Conservation (phyloP, 2,113 vertebrate species). For the Xiphorhynchus elegans region DNA sequence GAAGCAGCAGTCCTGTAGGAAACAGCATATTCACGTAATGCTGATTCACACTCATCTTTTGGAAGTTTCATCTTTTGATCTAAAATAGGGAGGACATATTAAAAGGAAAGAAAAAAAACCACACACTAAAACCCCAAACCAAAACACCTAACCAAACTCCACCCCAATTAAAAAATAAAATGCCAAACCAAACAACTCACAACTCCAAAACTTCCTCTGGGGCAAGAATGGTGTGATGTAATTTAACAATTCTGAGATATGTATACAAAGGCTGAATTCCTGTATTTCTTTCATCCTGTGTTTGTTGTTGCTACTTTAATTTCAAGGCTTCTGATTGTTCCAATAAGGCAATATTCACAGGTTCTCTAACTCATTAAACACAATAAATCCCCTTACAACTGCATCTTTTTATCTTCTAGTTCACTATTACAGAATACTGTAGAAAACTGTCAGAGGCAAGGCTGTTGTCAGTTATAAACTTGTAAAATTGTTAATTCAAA, state of each 20-base stretch:
- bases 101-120: not conserved
- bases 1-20: not conserved
- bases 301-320: not conserved
- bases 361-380: not conserved
- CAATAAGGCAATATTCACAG: not conserved
- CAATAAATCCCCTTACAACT: not conserved
- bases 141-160: not conserved
- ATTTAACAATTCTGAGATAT: not conserved
- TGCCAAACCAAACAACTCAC: not conserved
- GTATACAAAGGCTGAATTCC: not conserved
- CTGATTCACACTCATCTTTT: not conserved
- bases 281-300: not conserved
- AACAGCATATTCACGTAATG: not conserved
- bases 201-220: not conserved
- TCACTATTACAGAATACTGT: not conserved
- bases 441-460: not conserved
- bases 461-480: not conserved
- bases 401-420: not conserved
- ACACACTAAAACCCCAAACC: not conserved
- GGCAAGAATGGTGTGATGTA: not conserved
- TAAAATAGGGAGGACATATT: not conserved
- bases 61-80: not conserved
- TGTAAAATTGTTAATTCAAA: constrained; percentile 4
- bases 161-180: not conserved
- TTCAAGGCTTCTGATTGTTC: not conserved